phyloP scores from a whole-genome alignment of 2,888 invertebrate species.

The Amiota communis region DNA sequence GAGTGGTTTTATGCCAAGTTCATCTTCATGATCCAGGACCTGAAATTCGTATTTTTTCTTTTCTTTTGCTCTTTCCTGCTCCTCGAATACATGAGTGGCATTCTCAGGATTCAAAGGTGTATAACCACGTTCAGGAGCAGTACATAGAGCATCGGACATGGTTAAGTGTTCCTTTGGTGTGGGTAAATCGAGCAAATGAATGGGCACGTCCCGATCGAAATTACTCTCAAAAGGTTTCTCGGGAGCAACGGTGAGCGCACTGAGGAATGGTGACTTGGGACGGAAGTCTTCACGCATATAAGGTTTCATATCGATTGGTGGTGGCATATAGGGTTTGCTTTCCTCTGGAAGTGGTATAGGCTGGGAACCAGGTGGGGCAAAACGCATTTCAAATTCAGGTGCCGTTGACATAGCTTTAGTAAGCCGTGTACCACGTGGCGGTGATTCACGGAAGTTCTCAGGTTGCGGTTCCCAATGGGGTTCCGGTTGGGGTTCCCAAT shows the following conservation, averaged over 20 bases:
- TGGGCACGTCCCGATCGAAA: conserved; percentile 74
- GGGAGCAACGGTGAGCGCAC: conserved; percentile 81
- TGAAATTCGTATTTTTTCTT: conserved; percentile 69
- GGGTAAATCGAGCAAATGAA: conserved; percentile 71
- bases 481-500: conserved; percentile 9
- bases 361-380: conserved; percentile 68
- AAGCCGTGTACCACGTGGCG: conserved; percentile 74
- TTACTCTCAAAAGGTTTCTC: conserved; percentile 75
- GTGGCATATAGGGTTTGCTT: conserved; percentile 80
- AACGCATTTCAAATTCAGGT: conserved; percentile 67
- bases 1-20: conserved; percentile 55
- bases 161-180: conserved; percentile 75
- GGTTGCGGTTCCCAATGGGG: conserved; percentile 42
- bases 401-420: conserved; percentile 73
- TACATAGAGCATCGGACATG: conserved; percentile 77
- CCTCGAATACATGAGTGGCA: conserved; percentile 67
- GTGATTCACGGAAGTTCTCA: conserved; percentile 62
- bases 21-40: conserved; percentile 67
- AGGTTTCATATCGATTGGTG: conserved; percentile 77
- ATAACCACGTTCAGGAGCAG: conserved; percentile 78
- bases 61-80: conserved; percentile 60
- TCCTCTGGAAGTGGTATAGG: conserved; percentile 79
- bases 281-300: conserved; percentile 73
- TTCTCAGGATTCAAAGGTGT: conserved; percentile 76
- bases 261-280: conserved; percentile 78